phyloP scores from a whole-genome alignment of 2,113 vertebrate genomes.

The Xiphias gladius region DNA sequence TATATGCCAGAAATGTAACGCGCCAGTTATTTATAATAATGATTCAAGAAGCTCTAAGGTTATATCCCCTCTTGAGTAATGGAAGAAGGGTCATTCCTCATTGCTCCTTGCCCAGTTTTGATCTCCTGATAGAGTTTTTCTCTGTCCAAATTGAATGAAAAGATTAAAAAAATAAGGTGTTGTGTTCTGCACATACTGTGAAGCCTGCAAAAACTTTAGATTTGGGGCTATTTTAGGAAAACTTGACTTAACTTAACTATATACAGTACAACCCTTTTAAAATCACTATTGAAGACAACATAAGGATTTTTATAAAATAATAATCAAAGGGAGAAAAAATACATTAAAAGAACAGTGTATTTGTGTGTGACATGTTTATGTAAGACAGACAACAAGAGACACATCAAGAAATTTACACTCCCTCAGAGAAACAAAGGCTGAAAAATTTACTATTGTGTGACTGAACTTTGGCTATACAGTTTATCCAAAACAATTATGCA shows the following conservation, averaged over 20 bases:
- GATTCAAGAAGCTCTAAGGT: neutral
- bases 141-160: neutral
- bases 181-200: neutral
- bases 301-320: neutral
- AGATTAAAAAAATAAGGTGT: neutral
- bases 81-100: neutral
- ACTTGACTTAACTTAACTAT: neutral
- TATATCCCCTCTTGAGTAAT: neutral
- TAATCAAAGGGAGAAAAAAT: neutral
- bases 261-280: neutral
- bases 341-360: neutral
- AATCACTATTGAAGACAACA: neutral
- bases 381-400: neutral
- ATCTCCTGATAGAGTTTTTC: neutral
- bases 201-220: neutral
- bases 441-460: constrained; percentile 20
- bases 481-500: constrained; percentile 35
- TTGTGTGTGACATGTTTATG: neutral
- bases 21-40: constrained; percentile 9
- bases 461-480: constrained; percentile 28
- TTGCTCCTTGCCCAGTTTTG: neutral
- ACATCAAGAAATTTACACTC: neutral
- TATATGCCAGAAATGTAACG: neutral
- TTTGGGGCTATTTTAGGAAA: constrained; percentile 12
- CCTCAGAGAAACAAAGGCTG: constrained; percentile 10